These are phyloP conservation scores for Hymenopus coronatus DNA, from an alignment of 2,888 invertebrate genomes.

Conservation along the genomic window DNA sequence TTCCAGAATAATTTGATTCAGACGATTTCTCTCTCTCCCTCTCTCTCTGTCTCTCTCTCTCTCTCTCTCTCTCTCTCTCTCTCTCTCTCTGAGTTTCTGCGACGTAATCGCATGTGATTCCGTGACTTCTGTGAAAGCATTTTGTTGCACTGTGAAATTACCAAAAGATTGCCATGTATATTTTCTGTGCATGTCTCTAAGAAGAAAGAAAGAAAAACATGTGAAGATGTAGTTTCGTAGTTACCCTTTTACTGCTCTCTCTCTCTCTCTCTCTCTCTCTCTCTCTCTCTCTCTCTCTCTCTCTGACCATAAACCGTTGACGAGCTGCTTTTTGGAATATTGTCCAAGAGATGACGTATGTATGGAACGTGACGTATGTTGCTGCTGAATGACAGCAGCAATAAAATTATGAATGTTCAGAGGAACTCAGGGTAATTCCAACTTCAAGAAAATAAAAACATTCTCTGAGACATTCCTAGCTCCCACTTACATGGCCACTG, in stretches of 20 bases:
- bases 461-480: not conserved
- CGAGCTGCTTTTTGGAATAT: not conserved
- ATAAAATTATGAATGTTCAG: not conserved
- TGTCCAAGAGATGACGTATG: not conserved
- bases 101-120: not conserved
- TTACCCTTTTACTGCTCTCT: not conserved
- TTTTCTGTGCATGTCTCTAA: not conserved
- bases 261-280: no score
- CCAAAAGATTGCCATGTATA: not conserved
- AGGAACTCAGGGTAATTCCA: not conserved
- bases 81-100: not conserved
- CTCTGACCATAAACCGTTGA: not conserved
- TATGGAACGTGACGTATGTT: not conserved
- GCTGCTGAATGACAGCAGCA: not conserved
- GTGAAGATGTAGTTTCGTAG: not conserved
- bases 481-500: not conserved
- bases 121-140: not conserved
- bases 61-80: no score
- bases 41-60: no score
- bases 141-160: not conserved
- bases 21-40: no score
- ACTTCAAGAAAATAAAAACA: not conserved
- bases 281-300: no score
- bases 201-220: no score
- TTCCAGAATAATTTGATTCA: no score